Conservation (phyloP, 2,888 invertebrate genomes). For the Sussaba pulchella region DNA sequence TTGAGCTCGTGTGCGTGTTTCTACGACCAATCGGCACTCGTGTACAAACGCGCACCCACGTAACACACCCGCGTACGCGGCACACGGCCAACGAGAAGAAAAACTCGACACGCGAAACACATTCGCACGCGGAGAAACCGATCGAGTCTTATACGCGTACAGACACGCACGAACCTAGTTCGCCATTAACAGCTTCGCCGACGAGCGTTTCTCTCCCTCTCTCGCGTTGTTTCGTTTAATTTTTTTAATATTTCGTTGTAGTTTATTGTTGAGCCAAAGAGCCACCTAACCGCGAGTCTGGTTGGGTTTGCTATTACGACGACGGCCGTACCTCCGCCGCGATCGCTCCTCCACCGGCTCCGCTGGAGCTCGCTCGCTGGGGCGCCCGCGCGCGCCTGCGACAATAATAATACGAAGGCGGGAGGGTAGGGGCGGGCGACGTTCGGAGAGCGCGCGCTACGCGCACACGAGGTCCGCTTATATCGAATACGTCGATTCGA, state of each 20-base stretch:
- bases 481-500: constrained; percentile 54
- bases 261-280: background rate
- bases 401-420: constrained; percentile 44
- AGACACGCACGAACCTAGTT: constrained; percentile 9
- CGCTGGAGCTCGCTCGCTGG: constrained; percentile 22
- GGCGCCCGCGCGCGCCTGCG: constrained; percentile 53
- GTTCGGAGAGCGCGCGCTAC: constrained; percentile 45
- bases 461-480: constrained; percentile 55
- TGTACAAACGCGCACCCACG: constrained; percentile 28
- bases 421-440: constrained; percentile 32
- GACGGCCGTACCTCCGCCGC: constrained; percentile 7
- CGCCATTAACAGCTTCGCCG: constrained; percentile 31
- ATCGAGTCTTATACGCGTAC: background rate
- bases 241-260: constrained; percentile 9
- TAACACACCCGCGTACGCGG: constrained; percentile 2
- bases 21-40: constrained; percentile 19
- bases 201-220: constrained; percentile 10
- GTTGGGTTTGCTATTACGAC: constrained; percentile 45
- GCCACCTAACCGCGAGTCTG: constrained; percentile 27
- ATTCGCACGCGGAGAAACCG: constrained; percentile 32
- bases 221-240: background rate
- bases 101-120: constrained; percentile 47
- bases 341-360: constrained; percentile 40
- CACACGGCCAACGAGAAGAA: constrained; percentile 9
- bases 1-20: too few species aligned